Evolutionary conservation across 1,140 invertebrate genomes (phyloP), one percentile per base, ranked within the genome.

Genomic region (Camponotus pennsylvanicus): DNA sequence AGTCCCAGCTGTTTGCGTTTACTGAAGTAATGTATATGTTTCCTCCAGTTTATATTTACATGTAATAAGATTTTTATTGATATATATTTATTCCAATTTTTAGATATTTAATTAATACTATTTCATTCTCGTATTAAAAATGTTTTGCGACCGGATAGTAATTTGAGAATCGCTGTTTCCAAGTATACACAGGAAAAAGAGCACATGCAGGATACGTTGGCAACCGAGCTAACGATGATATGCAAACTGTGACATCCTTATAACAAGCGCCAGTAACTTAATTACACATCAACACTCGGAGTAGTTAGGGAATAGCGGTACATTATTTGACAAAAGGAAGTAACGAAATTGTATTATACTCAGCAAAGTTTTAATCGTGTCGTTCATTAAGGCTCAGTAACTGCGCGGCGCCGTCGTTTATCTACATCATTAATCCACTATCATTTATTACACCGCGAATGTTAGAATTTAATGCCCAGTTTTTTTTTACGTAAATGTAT

Each of bases 351-450:
- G 69, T 75, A 61, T 83, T 52, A 13, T 18, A 76, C 49, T 79
- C 34, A 70, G 52, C 57, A 15, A 79, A 69, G 75, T 86, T 86
- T 70, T 70, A 79, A 86, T 86, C 84, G 77, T 69, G 52, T 80
- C 64, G 66, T 77, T 86, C 77, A 57, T 80, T 86, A 86, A 77
- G n/a, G 49, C 18, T 15, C 75, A 9, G 40, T 67, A 79, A 70
- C 75, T 32, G 27, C 66, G 59, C 1, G 27, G 27, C 66, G 37
- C 49, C 52, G 37, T 59, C 52, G 67, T 61, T 57, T n/a, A n/a
- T n/a, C n/a, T n/a, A n/a, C n/a, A n/a, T n/a, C n/a, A n/a, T n/a
- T n/a, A n/a, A n/a, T n/a, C n/a, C n/a, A n/a, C n/a, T n/a, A n/a
- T n/a, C n/a, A n/a, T n/a, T n/a, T n/a, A n/a, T n/a, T n/a, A n/a